Percentiles rank a stretch among this genome's conserved stretches.
Conservation (phyloP, 2,888 invertebrate genomes). For the Ennomos quercinarius region DNA sequence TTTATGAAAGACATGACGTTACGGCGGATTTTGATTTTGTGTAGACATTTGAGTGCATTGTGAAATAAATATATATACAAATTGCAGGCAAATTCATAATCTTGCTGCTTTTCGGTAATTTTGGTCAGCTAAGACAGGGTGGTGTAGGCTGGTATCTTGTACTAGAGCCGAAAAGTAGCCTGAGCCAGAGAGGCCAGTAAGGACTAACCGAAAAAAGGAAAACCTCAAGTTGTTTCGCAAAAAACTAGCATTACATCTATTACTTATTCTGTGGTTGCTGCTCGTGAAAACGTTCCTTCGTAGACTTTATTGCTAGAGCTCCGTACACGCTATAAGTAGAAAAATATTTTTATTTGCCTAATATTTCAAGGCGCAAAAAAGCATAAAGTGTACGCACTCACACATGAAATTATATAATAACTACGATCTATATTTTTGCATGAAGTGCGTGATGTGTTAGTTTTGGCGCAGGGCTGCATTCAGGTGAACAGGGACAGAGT, state of each 20-base stretch:
- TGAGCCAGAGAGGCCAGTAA: no score
- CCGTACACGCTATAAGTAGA: background rate
- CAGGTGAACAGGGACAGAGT: background rate
- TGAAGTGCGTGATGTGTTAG: slow-evolving; percentile 36
- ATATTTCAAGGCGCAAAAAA: slow-evolving; percentile 13
- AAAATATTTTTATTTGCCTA: slow-evolving; percentile 9
- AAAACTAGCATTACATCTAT: no score
- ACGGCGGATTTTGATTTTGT: slow-evolving; percentile 23
- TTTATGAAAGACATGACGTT: slow-evolving; percentile 45
- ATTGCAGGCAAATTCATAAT: no score
- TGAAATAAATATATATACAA: background rate
- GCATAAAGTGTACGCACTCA: slow-evolving; percentile 16
- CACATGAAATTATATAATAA: slow-evolving; percentile 31
- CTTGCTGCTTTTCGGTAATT: no score
- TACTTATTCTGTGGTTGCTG: background rate
- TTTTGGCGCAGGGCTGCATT: slow-evolving; percentile 26
- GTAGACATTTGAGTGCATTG: slow-evolving; percentile 4
- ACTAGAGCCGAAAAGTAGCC: no score
- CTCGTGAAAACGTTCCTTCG: background rate
- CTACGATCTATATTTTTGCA: slow-evolving; percentile 36
- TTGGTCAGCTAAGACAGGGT: no score
- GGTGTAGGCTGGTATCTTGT: no score
- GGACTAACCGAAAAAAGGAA: no score
- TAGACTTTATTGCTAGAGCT: slow-evolving; percentile 8
- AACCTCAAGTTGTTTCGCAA: no score